Evolutionary conservation across 2,888 invertebrate genomes (phyloP), one percentile per base, ranked within the genome.

Genomic region (Cecidostiba fungosa): DNA sequence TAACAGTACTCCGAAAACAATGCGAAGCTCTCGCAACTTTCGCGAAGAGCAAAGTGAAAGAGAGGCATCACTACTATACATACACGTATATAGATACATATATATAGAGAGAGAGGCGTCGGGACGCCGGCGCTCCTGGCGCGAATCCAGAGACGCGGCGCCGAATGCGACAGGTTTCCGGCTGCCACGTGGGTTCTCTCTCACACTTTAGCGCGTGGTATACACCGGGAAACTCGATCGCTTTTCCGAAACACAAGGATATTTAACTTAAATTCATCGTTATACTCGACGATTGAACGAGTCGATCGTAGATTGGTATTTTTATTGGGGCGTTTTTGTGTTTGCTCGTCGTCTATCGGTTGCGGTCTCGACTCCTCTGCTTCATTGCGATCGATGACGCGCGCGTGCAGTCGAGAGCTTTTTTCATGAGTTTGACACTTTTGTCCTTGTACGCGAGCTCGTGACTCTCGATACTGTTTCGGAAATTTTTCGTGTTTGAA

Each of bases 91-190:
- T 43, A 43, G 74, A 81, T 6, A 50, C 83, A 50, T 3, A 19
- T 54, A 12, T 36, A 32, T 26, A 26, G 50, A 1, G 66, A 79
- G n/a, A 26, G 66, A 66, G 16, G 62, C 62, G 62, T 66, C 62
- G 62, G 62, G 62, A 66, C 62, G 62, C 62, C 62, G 62, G 62
- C 62, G 62, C 62, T 66, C 62, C 62, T 66, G 62, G 62, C 62
- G 62, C 62, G 62, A 66, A 14, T 66, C 62, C 62, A 59, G 70
- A 36, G 85, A 59, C 29, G 54, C 19, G 50, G 72, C 62, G 54
- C 86, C 87, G 87, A 89, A 89, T 89, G 89, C 91, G 91, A 91
- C 91, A 91, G 90, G 91, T 91, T 91, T 90, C 90, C 89, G 87
- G 50, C 26, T 59, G 79, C 82, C 87, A 87, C 87, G 87, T 87